Evolutionary conservation across 2,113 vertebrate genomes (phyloP), one percentile per base, ranked within the genome.

Genomic region (Cairina moschata): DNA sequence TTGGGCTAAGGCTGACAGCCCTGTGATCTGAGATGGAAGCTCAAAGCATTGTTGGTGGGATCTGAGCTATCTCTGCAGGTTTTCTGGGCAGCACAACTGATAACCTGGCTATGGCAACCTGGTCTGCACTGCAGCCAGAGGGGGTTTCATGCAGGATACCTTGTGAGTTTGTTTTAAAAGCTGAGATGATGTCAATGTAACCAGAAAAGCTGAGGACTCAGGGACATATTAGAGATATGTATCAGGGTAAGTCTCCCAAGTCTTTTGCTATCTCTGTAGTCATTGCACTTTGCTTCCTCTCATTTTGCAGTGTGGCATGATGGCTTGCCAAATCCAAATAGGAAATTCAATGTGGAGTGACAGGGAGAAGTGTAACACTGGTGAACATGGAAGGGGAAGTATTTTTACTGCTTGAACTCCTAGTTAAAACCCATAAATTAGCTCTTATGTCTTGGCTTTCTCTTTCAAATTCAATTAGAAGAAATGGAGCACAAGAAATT

Each of bases 1-100:
- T 4, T 18, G 17, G 5, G 11, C 18, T 66, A 29, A 81, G 44
- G 17, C 34, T 68, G 25, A 66, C 7, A 6, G 13, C 50, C 58
- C 32, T 54, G 17, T 46, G 17, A 40, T 67, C 4, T 15, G 46
- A 62, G 17, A 23, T 8, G 13, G 2, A 50, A 65, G 63, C 23
- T 67, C 66, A 32, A 11, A 17, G 5, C 4, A 1, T 8, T 56
- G 20, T 8, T 46, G 48, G 9, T 1, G 2, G 23, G 8, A 21
- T 76, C 8, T 0, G 2, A 5, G 4, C 54, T 31, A 12, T 12
- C 16, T 40, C 25, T 65, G 9, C 17, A 74, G 52, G 4, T 83
- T 4, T 0, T 25, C 16, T 67, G 17, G 50, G 17, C 11, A 36
- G 17, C 13, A 73, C 16, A 31, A 9, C 28, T n/a, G 40, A 36